phyloP scores from a whole-genome alignment of 2,888 invertebrate genomes.

The Scaptomyza polygonia region DNA sequence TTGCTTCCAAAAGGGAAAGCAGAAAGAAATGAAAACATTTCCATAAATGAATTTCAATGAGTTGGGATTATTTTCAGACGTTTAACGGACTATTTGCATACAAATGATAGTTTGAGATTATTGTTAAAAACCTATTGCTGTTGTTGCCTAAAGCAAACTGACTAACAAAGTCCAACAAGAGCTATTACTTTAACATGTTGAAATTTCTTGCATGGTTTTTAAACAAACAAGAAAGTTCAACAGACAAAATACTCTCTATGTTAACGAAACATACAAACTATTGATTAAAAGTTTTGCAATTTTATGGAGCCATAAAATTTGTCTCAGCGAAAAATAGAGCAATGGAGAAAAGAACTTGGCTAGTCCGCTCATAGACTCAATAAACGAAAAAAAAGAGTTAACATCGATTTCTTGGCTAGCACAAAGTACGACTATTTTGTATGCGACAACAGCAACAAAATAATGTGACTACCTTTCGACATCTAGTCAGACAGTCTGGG shows the following conservation, averaged over 20 bases:
- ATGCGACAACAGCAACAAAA: constrained; percentile 64
- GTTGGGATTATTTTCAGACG: neutral
- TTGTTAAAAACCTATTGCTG: neutral
- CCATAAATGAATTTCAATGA: constrained; percentile 15
- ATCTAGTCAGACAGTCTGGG: constrained; percentile 41
- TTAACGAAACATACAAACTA: constrained; percentile 50
- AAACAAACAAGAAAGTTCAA: constrained; percentile 11
- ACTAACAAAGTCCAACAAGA: neutral
- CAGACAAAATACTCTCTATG: neutral
- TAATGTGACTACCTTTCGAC: constrained; percentile 66
- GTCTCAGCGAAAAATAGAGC: constrained; percentile 39
- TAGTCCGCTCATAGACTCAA: constrained; percentile 31
- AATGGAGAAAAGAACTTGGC: constrained; percentile 8
- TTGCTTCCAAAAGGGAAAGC: neutral
- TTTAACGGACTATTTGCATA: constrained; percentile 9
- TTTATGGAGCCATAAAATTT: constrained; percentile 50
- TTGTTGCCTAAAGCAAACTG: neutral
- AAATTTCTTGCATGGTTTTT: constrained; percentile 4
- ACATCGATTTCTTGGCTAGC: constrained; percentile 46
- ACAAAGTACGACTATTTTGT: constrained; percentile 68
- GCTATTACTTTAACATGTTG: constrained; percentile 11
- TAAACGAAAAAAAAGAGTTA: constrained; percentile 33
- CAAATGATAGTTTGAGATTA: constrained; percentile 4
- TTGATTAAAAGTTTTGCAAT: constrained; percentile 58
- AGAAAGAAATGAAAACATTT: constrained; percentile 5